phyloP scores from a whole-genome alignment of 2,888 invertebrate species.

The Leptura quadrifasciata region DNA sequence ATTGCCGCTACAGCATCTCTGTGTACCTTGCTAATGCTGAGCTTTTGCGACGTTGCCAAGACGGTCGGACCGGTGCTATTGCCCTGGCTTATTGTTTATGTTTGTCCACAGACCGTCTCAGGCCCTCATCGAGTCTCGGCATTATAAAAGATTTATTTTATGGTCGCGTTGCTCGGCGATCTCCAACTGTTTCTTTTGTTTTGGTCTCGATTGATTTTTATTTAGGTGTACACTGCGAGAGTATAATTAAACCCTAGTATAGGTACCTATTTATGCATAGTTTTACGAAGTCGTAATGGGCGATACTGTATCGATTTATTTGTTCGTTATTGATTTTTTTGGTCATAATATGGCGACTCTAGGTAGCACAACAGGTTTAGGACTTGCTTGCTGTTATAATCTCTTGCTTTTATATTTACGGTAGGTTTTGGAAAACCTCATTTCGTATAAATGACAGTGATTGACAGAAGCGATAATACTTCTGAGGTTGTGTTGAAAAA shows the following conservation, averaged over 20 bases:
- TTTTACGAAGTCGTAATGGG: background rate
- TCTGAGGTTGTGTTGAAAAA: too few relatives aligned
- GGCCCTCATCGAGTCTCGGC: background rate
- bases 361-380: background rate
- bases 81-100: constrained; percentile 56
- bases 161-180: constrained; percentile 5
- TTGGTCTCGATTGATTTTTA: background rate
- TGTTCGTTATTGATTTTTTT: too few relatives aligned
- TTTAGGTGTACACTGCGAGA: background rate
- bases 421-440: too few relatives aligned
- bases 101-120: constrained; percentile 41
- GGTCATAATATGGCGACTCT: background rate
- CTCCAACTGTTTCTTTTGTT: constrained; percentile 19
- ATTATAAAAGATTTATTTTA: constrained; percentile 14
- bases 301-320: background rate
- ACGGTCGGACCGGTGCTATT: constrained; percentile 26
- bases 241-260: background rate
- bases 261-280: background rate
- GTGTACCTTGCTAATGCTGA: constrained; percentile 40
- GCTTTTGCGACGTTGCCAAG: constrained; percentile 41
- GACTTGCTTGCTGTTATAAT: background rate
- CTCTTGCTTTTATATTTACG: too few relatives aligned
- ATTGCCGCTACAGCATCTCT: constrained; percentile 38
- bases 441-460: too few relatives aligned
- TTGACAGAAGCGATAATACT: too few relatives aligned